phyloP scores from a whole-genome alignment of 2,888 invertebrate genomes.

The Tiliacea citrago region DNA sequence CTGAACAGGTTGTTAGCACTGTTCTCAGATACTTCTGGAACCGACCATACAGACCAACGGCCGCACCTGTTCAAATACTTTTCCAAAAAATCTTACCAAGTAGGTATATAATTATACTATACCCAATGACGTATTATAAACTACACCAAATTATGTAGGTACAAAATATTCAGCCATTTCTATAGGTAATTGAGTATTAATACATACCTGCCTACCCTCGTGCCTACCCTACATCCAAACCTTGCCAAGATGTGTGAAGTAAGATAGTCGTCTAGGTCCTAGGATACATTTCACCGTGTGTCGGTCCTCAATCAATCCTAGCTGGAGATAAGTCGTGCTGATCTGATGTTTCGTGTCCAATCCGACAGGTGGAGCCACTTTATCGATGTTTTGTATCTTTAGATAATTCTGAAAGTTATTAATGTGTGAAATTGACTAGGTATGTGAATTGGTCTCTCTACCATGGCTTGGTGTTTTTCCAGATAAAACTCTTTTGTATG shows the following conservation, averaged over 20 bases:
- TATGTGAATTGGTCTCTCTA: not conserved
- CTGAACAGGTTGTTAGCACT: not conserved
- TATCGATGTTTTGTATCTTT: slow-evolving; percentile 36
- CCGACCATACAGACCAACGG: not conserved
- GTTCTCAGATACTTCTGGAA: not conserved
- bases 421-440: slow-evolving; percentile 28
- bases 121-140: too few species aligned
- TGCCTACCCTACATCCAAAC: not conserved
- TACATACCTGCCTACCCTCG: not conserved
- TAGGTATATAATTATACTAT: too few species aligned
- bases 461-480: not conserved
- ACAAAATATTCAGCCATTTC: not conserved
- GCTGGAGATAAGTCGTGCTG: slow-evolving; percentile 25
- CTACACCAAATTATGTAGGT: too few species aligned
- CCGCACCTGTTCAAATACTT: not conserved
- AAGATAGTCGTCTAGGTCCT: not conserved
- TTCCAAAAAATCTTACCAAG: not conserved
- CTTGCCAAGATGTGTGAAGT: slow-evolving; percentile 10
- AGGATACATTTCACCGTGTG: slow-evolving; percentile 22
- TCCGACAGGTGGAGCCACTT: slow-evolving; percentile 42
- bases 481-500: not conserved
- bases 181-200: not conserved
- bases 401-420: slow-evolving; percentile 24
- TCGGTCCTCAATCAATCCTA: slow-evolving; percentile 41
- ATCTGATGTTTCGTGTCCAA: slow-evolving; percentile 45